These are phyloP conservation scores for Sinopyrophorus schimmeli DNA, from an alignment of 2,888 invertebrate species.

Conservation along the genomic window DNA sequence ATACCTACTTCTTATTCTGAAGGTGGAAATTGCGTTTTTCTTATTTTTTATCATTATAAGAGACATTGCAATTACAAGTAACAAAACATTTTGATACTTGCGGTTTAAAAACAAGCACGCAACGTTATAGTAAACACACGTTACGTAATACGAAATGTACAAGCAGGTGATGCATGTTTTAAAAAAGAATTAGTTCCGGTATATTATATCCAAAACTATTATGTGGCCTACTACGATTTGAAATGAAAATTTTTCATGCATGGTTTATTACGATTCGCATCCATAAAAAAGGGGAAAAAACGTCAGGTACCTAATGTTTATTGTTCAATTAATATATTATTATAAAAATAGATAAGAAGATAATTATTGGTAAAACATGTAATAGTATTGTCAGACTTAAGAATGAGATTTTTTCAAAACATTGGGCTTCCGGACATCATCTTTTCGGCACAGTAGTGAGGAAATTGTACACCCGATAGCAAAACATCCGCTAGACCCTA, in stretches of 20 bases:
- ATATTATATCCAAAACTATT: background rate
- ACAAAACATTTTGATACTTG: too few relatives aligned
- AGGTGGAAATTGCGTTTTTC: too few relatives aligned
- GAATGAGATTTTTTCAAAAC: conserved; percentile 34
- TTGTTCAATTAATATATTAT: background rate
- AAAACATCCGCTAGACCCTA: conserved; percentile 71
- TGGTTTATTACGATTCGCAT: too few relatives aligned
- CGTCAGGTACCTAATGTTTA: too few relatives aligned
- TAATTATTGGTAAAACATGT: background rate
- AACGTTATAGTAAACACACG: too few relatives aligned
- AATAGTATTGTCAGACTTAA: background rate
- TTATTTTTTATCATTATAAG: too few relatives aligned
- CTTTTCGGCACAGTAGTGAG: conserved; percentile 69
- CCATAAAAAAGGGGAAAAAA: too few relatives aligned
- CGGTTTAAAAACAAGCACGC: too few relatives aligned
- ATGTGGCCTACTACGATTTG: background rate
- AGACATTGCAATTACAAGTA: too few relatives aligned
- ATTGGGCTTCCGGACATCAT: conserved; percentile 68
- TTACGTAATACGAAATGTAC: background rate
- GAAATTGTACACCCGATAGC: conserved; percentile 70
- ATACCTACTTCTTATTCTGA: too few relatives aligned
- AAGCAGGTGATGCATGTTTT: too few relatives aligned
- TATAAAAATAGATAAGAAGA: conserved; percentile 6
- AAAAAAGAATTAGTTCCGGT: too few relatives aligned
- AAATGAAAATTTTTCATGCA: background rate